These are phyloP conservation scores for Dasysyrphus tricinctus DNA, from an alignment of 2,888 invertebrate genomes.

Conservation along the genomic window DNA sequence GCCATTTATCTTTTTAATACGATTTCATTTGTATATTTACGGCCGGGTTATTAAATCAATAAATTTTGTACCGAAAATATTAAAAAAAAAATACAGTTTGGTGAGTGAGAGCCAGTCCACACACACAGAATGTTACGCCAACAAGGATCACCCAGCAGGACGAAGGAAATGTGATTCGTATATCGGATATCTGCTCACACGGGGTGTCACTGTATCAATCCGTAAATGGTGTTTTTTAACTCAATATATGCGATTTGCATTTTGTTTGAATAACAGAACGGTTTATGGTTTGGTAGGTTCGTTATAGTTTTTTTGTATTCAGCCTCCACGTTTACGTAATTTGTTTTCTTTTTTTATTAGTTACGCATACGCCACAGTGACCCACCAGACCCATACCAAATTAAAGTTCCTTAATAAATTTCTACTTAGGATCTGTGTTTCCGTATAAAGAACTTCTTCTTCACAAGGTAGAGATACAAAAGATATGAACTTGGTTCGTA, in stretches of 20 bases:
- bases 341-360: conserved; percentile 28
- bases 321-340: conserved; percentile 34
- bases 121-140: conserved; percentile 41
- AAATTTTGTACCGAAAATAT: conserved; percentile 65
- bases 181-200: conserved; percentile 40
- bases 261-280: conserved; percentile 56
- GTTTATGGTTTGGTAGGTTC: conserved; percentile 33
- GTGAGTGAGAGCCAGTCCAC: not conserved
- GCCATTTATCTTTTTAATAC: conserved; percentile 77
- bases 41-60: conserved; percentile 77
- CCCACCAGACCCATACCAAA: conserved; percentile 16
- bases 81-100: not conserved
- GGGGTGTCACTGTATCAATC: conserved; percentile 31
- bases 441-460: conserved; percentile 34
- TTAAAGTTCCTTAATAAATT: conserved; percentile 65
- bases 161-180: conserved; percentile 50
- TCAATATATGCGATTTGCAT: conserved; percentile 70
- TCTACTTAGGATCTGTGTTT: conserved; percentile 45
- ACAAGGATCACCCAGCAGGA: conserved; percentile 43
- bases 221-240: conserved; percentile 49
- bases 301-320: conserved; percentile 30
- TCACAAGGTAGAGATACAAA: conserved; percentile 35
- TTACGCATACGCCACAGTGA: conserved; percentile 65
- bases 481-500: conserved; percentile 49
- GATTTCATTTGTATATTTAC: conserved; percentile 77